These are phyloP conservation scores for Hypercompe scribonia DNA, from an alignment of 2,888 invertebrate genomes.

Conservation along the genomic window DNA sequence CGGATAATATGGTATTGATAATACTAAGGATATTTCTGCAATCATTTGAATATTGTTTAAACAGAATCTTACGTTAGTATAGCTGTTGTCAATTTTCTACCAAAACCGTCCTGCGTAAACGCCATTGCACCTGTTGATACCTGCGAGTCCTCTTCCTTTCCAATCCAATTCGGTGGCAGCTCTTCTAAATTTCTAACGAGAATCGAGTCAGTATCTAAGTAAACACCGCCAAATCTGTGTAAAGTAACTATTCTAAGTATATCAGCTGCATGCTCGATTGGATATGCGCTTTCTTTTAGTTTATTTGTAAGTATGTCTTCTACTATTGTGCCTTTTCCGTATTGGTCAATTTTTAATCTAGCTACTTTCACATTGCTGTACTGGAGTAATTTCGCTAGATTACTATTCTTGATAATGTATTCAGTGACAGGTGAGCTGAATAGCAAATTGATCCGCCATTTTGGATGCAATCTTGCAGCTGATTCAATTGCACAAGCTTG, in stretches of 20 bases:
- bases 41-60: neutral
- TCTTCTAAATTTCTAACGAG: slow-evolving; percentile 85
- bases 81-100: slow-evolving; percentile 63
- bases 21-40: neutral
- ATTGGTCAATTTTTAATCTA: slow-evolving; percentile 15
- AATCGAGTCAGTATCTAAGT: slow-evolving; percentile 90
- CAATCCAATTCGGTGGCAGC: slow-evolving; percentile 85
- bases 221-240: slow-evolving; percentile 91
- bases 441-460: slow-evolving; percentile 12
- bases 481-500: slow-evolving; percentile 41
- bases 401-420: neutral
- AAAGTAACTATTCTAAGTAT: slow-evolving; percentile 87
- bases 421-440: slow-evolving; percentile 15
- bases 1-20: neutral
- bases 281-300: slow-evolving; percentile 19
- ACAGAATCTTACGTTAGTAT: slow-evolving; percentile 14
- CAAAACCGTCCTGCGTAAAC: slow-evolving; percentile 85
- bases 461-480: slow-evolving; percentile 35
- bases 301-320: slow-evolving; percentile 24
- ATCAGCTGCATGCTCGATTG: slow-evolving; percentile 87
- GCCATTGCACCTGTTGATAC: slow-evolving; percentile 27
- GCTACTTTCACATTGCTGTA: slow-evolving; percentile 5
- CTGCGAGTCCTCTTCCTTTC: slow-evolving; percentile 84
- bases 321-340: slow-evolving; percentile 21
- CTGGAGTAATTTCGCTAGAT: neutral